phyloP scores from a whole-genome alignment of 2,888 invertebrate species.

The Amphipyra tragopoginis region DNA sequence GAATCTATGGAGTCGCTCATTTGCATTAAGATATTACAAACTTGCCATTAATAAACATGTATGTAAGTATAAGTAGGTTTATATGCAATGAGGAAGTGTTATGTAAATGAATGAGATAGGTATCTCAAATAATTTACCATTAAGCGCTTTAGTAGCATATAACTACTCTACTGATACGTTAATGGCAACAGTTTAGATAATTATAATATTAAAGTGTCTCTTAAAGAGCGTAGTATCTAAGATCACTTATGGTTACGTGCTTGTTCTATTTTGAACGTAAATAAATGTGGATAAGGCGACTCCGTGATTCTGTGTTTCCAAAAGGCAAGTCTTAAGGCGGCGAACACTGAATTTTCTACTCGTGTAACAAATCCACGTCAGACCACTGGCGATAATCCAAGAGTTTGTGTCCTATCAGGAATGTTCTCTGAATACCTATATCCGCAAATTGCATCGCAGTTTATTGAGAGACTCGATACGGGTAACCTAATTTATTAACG shows the following conservation, averaged over 20 bases:
- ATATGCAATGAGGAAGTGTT: conserved; percentile 19
- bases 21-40: conserved; percentile 33
- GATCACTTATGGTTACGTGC: conserved; percentile 9
- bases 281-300: conserved; percentile 37
- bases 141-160: background rate
- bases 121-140: conserved; percentile 5
- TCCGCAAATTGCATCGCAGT: conserved; percentile 53
- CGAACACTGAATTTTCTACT: conserved; percentile 79
- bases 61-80: background rate
- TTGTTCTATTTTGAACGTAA: conserved; percentile 18
- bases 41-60: conserved; percentile 18
- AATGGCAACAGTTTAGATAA: conserved; percentile 2
- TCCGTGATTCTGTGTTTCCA: conserved; percentile 47
- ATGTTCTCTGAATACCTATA: conserved; percentile 67
- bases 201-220: background rate
- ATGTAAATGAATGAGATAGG: conserved; percentile 1
- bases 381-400: conserved; percentile 81
- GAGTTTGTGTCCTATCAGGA: conserved; percentile 73
- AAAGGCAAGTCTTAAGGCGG: conserved; percentile 63
- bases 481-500: conserved; percentile 4
- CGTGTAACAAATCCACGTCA: conserved; percentile 79
- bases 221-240: background rate
- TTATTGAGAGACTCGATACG: conserved; percentile 46
- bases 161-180: background rate
- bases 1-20: conserved; percentile 45